Evolutionary conservation across 2,888 invertebrate species (phyloP).

Genomic region (Sesia apiformis): DNA sequence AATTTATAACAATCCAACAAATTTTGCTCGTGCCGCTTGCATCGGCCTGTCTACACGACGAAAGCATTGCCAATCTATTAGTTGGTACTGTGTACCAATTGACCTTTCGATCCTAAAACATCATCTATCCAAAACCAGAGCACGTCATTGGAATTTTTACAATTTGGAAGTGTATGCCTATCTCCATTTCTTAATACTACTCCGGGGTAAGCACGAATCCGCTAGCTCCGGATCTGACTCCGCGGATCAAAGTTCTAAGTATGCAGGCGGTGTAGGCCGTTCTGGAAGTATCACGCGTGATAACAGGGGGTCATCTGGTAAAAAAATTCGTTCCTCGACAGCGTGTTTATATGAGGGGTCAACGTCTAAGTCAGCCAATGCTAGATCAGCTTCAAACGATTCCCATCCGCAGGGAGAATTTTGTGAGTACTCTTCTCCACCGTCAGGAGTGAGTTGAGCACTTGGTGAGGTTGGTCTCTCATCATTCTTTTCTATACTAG

Average conservation of each 20-base stretch:
- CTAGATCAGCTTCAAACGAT: conserved; percentile 76
- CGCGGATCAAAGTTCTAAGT: conserved; percentile 67
- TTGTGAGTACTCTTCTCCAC: conserved; percentile 56
- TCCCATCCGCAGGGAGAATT: conserved; percentile 76
- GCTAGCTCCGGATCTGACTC: conserved; percentile 64
- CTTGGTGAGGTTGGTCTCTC: conserved; percentile 70
- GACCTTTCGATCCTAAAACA: conserved; percentile 27
- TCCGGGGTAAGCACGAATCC: conserved; percentile 44
- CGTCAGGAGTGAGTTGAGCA: conserved; percentile 75
- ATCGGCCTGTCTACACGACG: conserved; percentile 35
- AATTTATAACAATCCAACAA: conserved; percentile 63
- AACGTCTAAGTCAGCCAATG: conserved; percentile 75
- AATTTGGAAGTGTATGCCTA: conserved; percentile 13
- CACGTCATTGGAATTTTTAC: conserved; percentile 19
- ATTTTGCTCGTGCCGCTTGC: conserved; percentile 17
- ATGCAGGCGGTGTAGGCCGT: conserved; percentile 74
- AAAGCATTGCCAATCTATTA: conserved; percentile 29
- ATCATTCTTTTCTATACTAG: conserved; percentile 61
- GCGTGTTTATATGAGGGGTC: conserved; percentile 78
- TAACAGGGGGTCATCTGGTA: conserved; percentile 74
- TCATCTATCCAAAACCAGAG: conserved; percentile 29
- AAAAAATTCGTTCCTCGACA: conserved; percentile 76
- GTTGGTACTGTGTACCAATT: conserved; percentile 7
- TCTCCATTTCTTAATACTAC: conserved; percentile 28
- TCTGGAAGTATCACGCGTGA: conserved; percentile 68